Percentiles rank a stretch among this genome's conserved stretches.
Evolutionary conservation across 2,888 invertebrate genomes (phyloP).

Genomic region (Melanotus villosus): DNA sequence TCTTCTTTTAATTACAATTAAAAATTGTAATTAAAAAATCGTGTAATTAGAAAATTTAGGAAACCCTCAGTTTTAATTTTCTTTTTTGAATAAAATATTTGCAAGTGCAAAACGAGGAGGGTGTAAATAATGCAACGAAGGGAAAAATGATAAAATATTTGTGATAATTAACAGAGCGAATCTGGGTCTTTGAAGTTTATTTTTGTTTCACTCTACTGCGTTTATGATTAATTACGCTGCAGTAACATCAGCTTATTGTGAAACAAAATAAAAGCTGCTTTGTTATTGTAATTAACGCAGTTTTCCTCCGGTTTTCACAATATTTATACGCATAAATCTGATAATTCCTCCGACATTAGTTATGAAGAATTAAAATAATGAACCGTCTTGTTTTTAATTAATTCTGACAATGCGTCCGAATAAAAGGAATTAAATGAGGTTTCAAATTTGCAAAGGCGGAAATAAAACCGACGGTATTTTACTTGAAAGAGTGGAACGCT

Average conservation of each 20-base stretch:
- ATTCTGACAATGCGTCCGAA: slow-evolving; percentile 6
- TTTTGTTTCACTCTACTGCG: not conserved
- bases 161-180: not conserved
- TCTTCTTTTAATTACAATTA: too few species aligned
- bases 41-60: too few species aligned
- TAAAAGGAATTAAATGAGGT: slow-evolving; percentile 11
- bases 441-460: slow-evolving; percentile 5
- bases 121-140: too few species aligned
- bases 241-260: slow-evolving; percentile 4
- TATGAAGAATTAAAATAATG: slow-evolving; percentile 13
- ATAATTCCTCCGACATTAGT: slow-evolving; percentile 1
- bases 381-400: slow-evolving; percentile 18
- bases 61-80: too few species aligned
- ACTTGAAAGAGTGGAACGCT: not conserved
- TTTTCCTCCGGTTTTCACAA: not conserved
- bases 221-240: slow-evolving; percentile 5
- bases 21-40: too few species aligned
- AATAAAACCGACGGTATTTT: not conserved
- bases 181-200: not conserved
- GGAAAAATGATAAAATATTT: not conserved
- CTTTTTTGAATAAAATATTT: too few species aligned
- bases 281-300: slow-evolving; percentile 16
- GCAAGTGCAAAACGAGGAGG: too few species aligned
- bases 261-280: slow-evolving; percentile 14
- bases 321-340: slow-evolving; percentile 16